phyloP scores from a whole-genome alignment of 2,888 invertebrate species.

The Eupithecia abbreviata region DNA sequence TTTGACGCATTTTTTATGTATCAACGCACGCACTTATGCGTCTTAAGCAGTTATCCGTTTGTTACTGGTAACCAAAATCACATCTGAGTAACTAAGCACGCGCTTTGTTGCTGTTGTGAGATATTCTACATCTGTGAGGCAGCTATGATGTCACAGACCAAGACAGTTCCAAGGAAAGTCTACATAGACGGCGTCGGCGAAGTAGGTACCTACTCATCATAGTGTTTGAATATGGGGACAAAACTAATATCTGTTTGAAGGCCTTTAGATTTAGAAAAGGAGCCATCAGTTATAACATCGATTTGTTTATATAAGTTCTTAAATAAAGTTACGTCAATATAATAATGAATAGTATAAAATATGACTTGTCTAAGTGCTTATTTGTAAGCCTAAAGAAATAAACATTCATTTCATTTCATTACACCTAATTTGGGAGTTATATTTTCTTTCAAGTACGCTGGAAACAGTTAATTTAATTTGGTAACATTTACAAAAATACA shows the following conservation, averaged over 20 bases:
- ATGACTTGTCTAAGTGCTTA: too few species aligned
- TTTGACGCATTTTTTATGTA: neutral
- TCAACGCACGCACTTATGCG: neutral
- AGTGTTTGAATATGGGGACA: neutral
- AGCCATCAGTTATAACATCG: neutral
- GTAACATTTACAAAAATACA: neutral
- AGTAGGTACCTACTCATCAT: neutral
- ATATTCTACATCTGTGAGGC: neutral
- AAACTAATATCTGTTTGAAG: neutral
- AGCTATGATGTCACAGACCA: neutral
- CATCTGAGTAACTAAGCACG: neutral
- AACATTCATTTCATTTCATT: too few species aligned
- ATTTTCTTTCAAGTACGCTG: neutral
- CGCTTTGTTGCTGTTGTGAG: neutral
- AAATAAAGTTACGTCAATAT: too few species aligned
- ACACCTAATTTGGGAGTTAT: too few species aligned
- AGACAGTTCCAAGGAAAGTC: neutral
- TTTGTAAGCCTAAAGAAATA: too few species aligned
- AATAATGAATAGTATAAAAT: too few species aligned
- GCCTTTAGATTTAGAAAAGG: neutral
- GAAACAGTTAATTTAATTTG: neutral
- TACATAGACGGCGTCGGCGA: slow-evolving; percentile 3
- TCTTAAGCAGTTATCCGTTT: neutral
- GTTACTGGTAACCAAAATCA: neutral
- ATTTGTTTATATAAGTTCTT: neutral